Evolutionary conservation across 2,888 invertebrate genomes (phyloP).

Genomic region (Esperia sulphurella): DNA sequence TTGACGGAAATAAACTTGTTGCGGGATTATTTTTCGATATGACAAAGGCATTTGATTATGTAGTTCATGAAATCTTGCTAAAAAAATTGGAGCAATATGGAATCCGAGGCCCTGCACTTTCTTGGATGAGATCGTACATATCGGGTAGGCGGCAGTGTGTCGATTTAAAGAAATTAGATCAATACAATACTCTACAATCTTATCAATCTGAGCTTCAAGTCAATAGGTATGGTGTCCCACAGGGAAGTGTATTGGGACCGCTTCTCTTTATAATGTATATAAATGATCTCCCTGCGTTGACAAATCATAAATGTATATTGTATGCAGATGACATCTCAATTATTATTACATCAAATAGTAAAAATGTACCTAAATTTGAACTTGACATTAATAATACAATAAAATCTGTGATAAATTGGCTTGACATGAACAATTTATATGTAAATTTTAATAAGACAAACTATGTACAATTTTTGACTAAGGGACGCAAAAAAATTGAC

Average conservation of each 20-base stretch:
- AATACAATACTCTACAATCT: neutral
- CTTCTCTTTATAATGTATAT: neutral
- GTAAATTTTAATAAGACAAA: neutral
- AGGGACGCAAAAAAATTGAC: neutral
- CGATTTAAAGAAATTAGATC: neutral
- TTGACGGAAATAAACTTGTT: slow-evolving; percentile 3
- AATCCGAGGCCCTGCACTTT: neutral
- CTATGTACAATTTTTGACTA: neutral
- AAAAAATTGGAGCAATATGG: slow-evolving; percentile 4
- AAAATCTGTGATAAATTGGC: neutral
- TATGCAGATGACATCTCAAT: neutral
- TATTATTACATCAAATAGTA: neutral
- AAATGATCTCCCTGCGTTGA: neutral
- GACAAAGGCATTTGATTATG: slow-evolving; percentile 13
- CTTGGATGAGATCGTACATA: neutral
- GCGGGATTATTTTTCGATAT: slow-evolving; percentile 12
- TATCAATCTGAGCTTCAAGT: neutral
- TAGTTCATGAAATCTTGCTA: slow-evolving; percentile 4
- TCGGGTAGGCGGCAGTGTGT: neutral
- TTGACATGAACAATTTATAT: neutral
- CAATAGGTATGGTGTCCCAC: neutral
- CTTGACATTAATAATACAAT: neutral
- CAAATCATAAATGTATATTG: neutral
- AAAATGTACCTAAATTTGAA: neutral
- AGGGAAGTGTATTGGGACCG: slow-evolving; percentile 1